phyloP scores from a whole-genome alignment of 2,113 vertebrate species.

The Talpa occidentalis region DNA sequence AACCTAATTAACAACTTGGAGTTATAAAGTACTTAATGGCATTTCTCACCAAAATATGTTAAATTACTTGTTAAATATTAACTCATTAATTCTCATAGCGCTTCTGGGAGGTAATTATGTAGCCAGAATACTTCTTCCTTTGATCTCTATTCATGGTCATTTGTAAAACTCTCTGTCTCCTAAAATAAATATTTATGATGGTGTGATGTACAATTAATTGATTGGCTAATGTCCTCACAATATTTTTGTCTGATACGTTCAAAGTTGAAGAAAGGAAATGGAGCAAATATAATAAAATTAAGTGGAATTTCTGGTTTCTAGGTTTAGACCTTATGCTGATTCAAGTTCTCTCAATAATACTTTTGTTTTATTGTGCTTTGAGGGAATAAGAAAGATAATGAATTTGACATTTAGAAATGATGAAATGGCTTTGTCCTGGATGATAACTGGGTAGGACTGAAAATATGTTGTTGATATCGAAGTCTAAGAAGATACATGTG shows the following conservation, averaged over 20 bases:
- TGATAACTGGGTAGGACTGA: neutral
- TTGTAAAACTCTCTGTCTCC: neutral
- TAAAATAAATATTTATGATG: conserved; percentile 53
- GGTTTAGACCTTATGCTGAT: neutral
- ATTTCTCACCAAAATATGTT: conserved; percentile 61
- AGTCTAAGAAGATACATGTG: neutral
- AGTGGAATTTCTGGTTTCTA: neutral
- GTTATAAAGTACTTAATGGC: conserved; percentile 29
- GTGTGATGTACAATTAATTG: neutral
- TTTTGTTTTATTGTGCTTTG: neutral
- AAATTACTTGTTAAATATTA: conserved; percentile 38
- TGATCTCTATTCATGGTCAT: neutral
- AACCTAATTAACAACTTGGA: conserved; percentile 51
- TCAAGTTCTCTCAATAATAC: neutral
- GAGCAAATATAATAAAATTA: neutral
- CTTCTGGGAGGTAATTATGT: conserved; percentile 9
- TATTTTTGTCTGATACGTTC: neutral
- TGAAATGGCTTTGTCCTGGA: neutral
- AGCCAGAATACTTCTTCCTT: neutral
- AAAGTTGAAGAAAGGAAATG: neutral
- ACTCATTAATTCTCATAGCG: conserved; percentile 48
- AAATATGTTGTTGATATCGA: neutral
- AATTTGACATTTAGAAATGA: neutral
- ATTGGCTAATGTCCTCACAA: neutral
- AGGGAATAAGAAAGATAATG: neutral